phyloP scores from a whole-genome alignment of 2,113 vertebrate species.

The human region GRCh38 chr5:148659501-148660000 shows the following conservation, averaged over 20 bases:
- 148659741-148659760: background rate
- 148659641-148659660: background rate
- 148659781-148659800: background rate
- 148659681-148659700: background rate
- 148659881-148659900: background rate
- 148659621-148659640: background rate
- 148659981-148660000: background rate
- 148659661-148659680: background rate
- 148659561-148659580: background rate
- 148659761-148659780: background rate
- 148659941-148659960: background rate
- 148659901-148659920: background rate
- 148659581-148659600: fast-evolving
- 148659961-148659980: background rate
- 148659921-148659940: background rate
- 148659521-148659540: background rate
- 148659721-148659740: background rate
- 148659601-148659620: fast-evolving
- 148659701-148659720: background rate
- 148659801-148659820: background rate
- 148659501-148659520: fast-evolving
- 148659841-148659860: background rate
- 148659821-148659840: background rate
- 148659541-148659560: background rate
- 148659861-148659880: background rate